phyloP scores from a whole-genome alignment of 2,888 invertebrate species.

The Ellobium chinense region DNA sequence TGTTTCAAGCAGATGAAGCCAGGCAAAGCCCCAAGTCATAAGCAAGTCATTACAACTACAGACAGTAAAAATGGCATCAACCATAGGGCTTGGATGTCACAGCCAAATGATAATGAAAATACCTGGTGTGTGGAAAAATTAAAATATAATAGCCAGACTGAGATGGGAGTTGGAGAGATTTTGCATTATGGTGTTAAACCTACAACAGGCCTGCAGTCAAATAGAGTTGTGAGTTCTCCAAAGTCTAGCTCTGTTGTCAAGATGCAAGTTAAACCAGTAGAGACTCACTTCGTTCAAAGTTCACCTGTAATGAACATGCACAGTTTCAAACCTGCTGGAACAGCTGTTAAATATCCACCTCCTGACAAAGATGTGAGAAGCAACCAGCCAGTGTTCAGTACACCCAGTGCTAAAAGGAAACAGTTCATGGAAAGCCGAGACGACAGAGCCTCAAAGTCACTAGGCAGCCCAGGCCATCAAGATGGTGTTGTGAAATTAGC shows the following conservation, averaged over 20 bases:
- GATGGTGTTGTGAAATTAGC: constrained; percentile 12
- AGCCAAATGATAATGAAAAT: not conserved
- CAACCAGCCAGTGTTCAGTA: not conserved
- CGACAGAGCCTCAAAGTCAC: not conserved
- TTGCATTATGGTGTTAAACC: not conserved
- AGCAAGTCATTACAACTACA: not conserved
- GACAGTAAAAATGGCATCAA: not conserved
- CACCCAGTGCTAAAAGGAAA: not conserved
- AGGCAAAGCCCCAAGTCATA: constrained; percentile 7
- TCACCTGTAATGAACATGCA: constrained; percentile 27
- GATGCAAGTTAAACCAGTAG: constrained; percentile 39
- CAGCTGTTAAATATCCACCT: not conserved
- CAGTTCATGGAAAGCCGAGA: not conserved
- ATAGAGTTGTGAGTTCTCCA: constrained; percentile 26
- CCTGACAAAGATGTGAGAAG: not conserved
- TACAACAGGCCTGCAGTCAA: not conserved
- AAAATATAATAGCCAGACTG: not conserved
- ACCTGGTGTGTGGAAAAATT: not conserved
- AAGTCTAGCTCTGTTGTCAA: constrained; percentile 39
- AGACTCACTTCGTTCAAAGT: constrained; percentile 34
- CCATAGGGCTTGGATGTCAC: not conserved
- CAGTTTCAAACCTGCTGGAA: constrained; percentile 12
- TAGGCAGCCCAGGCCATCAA: not conserved
- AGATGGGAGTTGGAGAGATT: constrained; percentile 9
- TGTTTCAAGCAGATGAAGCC: not conserved